Evolutionary conservation across 2,113 vertebrate species (phyloP).

Genomic region (Columbina picui): DNA sequence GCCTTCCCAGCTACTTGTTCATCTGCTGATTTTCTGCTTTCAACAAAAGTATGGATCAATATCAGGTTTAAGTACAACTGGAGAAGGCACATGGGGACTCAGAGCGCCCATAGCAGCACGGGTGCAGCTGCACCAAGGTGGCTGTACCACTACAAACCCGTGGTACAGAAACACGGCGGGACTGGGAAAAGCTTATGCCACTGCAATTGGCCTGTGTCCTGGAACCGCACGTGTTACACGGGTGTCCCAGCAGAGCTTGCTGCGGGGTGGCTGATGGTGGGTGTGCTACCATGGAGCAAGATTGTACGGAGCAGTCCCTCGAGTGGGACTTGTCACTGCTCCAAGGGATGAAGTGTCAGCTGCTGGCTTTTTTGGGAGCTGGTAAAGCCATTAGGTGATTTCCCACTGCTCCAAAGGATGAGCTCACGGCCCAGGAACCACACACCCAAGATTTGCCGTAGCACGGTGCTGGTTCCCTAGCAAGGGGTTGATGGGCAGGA

Average conservation of each 20-base stretch:
- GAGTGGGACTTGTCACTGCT: not conserved
- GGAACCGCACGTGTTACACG: not conserved
- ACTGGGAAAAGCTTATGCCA: not conserved
- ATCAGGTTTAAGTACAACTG: constrained; percentile 35
- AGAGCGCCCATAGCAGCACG: constrained; percentile 23
- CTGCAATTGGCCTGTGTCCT: not conserved
- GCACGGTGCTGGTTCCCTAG: not conserved
- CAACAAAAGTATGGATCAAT: constrained; percentile 37
- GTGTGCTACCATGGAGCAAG: not conserved
- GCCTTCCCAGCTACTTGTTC: not conserved
- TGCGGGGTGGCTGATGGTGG: not conserved
- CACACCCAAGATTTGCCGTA: not conserved
- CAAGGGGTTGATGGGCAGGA: not conserved
- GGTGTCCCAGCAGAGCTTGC: not conserved
- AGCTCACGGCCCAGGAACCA: not conserved
- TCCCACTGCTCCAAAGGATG: not conserved
- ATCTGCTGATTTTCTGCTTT: not conserved
- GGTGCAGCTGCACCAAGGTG: not conserved
- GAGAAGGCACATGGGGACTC: constrained; percentile 10
- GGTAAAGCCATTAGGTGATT: not conserved
- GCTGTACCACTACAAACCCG: not conserved
- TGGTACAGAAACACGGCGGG: not conserved
- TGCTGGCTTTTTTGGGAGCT: not conserved
- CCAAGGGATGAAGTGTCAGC: not conserved
- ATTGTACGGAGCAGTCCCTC: not conserved